Percentiles rank a stretch among this genome's conserved stretches.
Evolutionary conservation across 2,797 vertebrate genomes (phyloP).

Genomic region (Myioborus melanocephalus): DNA sequence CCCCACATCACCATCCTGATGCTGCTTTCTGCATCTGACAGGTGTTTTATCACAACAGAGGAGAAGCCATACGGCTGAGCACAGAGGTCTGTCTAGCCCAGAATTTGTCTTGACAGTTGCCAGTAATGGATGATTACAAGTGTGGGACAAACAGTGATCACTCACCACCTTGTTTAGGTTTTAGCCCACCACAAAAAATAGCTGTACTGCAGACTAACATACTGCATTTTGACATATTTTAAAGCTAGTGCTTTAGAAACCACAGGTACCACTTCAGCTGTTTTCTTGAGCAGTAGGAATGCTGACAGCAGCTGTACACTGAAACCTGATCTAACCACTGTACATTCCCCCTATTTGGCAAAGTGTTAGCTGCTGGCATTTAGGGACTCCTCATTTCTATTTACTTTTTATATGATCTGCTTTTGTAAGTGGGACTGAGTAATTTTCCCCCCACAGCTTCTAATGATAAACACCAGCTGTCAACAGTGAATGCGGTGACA

Average conservation of each 20-base stretch:
- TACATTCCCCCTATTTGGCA: background rate
- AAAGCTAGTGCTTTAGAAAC: background rate
- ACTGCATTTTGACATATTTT: background rate
- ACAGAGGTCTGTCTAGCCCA: background rate
- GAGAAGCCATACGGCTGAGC: background rate
- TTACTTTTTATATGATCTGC: conserved; percentile 23
- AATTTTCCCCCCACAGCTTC: conserved; percentile 39
- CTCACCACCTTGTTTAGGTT: conserved; percentile 7
- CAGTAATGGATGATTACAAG: conserved; percentile 13
- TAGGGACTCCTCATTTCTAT: conserved; percentile 28
- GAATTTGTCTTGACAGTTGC: conserved; percentile 20
- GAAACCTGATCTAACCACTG: background rate
- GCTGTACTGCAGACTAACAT: background rate
- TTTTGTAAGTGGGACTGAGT: background rate
- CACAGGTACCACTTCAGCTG: conserved; percentile 6
- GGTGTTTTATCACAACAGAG: background rate
- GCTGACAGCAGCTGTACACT: background rate
- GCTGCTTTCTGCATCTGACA: background rate
- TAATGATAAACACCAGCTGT: conserved; percentile 63
- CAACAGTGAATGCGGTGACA: conserved; percentile 18
- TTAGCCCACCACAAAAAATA: background rate
- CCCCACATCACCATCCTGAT: background rate
- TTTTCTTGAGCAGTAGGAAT: conserved; percentile 8
- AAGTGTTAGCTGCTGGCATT: background rate
- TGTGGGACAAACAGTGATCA: background rate